phyloP scores from a whole-genome alignment of 2,888 invertebrate genomes.

The Achlya flavicornis region DNA sequence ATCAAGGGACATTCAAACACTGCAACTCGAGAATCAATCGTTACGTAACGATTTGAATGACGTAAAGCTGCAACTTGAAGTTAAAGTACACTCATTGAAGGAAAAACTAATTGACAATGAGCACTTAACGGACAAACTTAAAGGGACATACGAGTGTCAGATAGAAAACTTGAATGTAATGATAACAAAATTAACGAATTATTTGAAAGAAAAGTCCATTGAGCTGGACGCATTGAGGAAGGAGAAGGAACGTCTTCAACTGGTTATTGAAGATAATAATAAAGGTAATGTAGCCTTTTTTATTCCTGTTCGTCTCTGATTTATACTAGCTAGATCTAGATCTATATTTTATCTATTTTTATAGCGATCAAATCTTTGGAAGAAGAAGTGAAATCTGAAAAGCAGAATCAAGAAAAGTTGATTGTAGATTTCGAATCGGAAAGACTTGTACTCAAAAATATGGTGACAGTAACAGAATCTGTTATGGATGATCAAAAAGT shows the following conservation, averaged over 20 bases:
- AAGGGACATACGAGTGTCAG: conserved; percentile 61
- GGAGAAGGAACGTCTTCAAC: conserved; percentile 54
- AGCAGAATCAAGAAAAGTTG: conserved; percentile 55
- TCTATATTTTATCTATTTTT: conserved; percentile 21
- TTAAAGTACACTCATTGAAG: conserved; percentile 63
- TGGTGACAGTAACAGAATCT: conserved; percentile 67
- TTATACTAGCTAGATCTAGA: neutral
- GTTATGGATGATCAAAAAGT: conserved; percentile 66
- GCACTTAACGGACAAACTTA: conserved; percentile 61
- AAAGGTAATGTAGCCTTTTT: conserved; percentile 41
- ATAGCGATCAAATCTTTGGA: conserved; percentile 54
- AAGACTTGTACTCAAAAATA: conserved; percentile 60
- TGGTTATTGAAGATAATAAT: conserved; percentile 44
- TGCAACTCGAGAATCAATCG: conserved; percentile 55
- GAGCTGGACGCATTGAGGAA: conserved; percentile 54
- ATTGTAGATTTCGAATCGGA: conserved; percentile 64
- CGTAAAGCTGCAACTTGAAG: conserved; percentile 59
- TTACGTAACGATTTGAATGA: conserved; percentile 56
- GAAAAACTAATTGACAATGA: conserved; percentile 65
- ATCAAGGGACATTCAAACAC: conserved; percentile 44
- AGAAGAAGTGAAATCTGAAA: conserved; percentile 52
- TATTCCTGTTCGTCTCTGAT: too few species aligned
- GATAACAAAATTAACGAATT: conserved; percentile 59
- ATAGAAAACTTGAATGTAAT: conserved; percentile 64
- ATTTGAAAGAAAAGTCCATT: conserved; percentile 60